Evolutionary conservation across 2,797 vertebrate species (phyloP).

Genomic region (Coccyzus lansbergi): DNA sequence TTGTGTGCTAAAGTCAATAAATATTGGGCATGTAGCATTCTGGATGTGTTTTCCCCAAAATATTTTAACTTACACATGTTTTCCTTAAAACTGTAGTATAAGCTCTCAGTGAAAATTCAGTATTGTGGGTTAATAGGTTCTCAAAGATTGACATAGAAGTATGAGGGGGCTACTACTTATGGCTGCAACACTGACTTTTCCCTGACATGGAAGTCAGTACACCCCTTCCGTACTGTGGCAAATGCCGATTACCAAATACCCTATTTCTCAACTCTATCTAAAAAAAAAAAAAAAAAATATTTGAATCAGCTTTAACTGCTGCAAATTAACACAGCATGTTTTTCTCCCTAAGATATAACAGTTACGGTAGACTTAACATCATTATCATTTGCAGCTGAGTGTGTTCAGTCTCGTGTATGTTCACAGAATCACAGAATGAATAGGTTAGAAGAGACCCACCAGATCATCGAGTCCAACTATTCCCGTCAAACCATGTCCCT

Average conservation of each 20-base stretch:
- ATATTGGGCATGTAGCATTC: background rate
- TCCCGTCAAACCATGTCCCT: too few relatives aligned
- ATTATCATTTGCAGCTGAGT: background rate
- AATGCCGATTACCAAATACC: constrained; percentile 10
- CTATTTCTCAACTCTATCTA: background rate
- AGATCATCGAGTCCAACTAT: too few relatives aligned
- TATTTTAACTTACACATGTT: background rate
- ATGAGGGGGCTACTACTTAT: background rate
- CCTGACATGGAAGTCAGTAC: background rate
- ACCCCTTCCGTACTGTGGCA: background rate
- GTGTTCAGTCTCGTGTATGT: background rate
- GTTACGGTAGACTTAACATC: background rate
- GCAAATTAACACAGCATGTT: background rate
- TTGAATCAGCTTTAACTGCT: background rate
- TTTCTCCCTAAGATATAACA: background rate
- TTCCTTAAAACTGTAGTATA: background rate
- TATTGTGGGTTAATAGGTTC: background rate
- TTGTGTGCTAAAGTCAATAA: background rate
- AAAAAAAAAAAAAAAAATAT: background rate
- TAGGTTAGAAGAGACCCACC: too few relatives aligned
- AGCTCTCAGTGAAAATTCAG: background rate
- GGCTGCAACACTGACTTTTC: background rate
- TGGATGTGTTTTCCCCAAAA: background rate
- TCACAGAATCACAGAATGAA: too few relatives aligned
- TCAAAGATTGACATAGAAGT: background rate